Base-by-base conservation (phyloP, 1,140 invertebrate species). In the Bombus turneri region DNA sequence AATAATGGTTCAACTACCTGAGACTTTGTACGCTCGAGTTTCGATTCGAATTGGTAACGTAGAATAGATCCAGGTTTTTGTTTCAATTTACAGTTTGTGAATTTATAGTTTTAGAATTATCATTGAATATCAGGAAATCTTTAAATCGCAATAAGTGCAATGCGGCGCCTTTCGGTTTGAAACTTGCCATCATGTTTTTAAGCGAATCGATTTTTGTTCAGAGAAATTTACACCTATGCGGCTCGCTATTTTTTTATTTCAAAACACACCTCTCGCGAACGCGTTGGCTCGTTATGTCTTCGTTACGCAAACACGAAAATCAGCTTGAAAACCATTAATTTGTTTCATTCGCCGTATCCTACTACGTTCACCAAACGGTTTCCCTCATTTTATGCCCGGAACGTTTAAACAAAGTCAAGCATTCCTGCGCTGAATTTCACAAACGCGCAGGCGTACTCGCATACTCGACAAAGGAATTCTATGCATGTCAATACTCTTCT, bases 231-330 rank as follows among this genome's bases (percentile, higher is more conserved):
- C 8, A 22, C 41, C 18, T 43, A 22, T 12, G 13, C 59, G 4
- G 18, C 28, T 77, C 15, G n/a, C 59, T 34, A 18, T 59, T 37
- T 37, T 37, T 66, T 68, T 79, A n/a, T 28, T 64, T 68, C 22
- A 43, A 43, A 15, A 13, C 2, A 41, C 34, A 10, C 31, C 69
- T 34, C 13, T 15, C 15, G 9, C 31, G 28, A 57, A n/a, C 25
- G 37, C 64, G 53, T 28, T 62, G 6, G 41, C 66, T 31, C 31
- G 76, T 62, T 62, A 72, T 1, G 53, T 4, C 76, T 3, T 31
- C 25, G 68, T 85, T 85, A 47, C 76, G 76, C 77, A 85, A 85
- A 80, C 77, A 47, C 83, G 77, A 85, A 85, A 85, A 80, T 64
- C 68, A 57, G 18, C 76, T 31, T 31, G 83, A 25, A 47, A 62